phyloP scores from a whole-genome alignment of 2,113 vertebrate genomes.

The Oncorhynchus keta region DNA sequence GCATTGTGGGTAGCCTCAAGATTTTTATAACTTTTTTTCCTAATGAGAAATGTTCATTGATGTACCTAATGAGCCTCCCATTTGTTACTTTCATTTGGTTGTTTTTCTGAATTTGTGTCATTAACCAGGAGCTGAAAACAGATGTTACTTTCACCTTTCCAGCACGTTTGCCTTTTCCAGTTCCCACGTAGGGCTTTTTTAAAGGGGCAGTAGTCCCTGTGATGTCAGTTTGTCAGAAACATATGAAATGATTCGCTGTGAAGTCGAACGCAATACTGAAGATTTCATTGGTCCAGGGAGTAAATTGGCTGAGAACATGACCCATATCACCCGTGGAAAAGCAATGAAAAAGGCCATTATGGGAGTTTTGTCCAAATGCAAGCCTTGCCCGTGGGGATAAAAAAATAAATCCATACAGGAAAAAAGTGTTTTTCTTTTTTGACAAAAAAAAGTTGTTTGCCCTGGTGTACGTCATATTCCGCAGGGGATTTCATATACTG shows the following conservation, averaged over 20 bases:
- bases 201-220: conserved; percentile 86
- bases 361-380: conserved; percentile 86
- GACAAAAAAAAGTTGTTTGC: conserved; percentile 20
- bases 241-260: conserved; percentile 87
- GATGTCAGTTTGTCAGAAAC: conserved; percentile 90
- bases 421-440: not conserved
- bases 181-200: conserved; percentile 78
- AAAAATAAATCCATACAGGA: no score
- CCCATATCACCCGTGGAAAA: conserved; percentile 90
- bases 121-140: conserved; percentile 76
- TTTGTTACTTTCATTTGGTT: conserved; percentile 77
- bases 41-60: conserved; percentile 79
- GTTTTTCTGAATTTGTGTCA: conserved; percentile 83
- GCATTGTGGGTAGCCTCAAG: conserved; percentile 99
- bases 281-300: conserved; percentile 97
- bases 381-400: conserved; percentile 77
- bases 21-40: conserved; percentile 59
- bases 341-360: conserved; percentile 92
- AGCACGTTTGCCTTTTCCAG: conserved; percentile 78
- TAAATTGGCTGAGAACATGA: conserved; percentile 96
- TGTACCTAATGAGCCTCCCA: conserved; percentile 87
- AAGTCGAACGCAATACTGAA: conserved; percentile 95
- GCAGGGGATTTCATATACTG: conserved; percentile 27
- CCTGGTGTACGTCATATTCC: conserved; percentile 45
- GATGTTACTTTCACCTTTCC: conserved; percentile 84